A percentile compares a stretch with the other conserved stretches of the same genome.
Evolutionary conservation across 2,888 invertebrate species (phyloP).

Genomic region (Loripinus fragilis): DNA sequence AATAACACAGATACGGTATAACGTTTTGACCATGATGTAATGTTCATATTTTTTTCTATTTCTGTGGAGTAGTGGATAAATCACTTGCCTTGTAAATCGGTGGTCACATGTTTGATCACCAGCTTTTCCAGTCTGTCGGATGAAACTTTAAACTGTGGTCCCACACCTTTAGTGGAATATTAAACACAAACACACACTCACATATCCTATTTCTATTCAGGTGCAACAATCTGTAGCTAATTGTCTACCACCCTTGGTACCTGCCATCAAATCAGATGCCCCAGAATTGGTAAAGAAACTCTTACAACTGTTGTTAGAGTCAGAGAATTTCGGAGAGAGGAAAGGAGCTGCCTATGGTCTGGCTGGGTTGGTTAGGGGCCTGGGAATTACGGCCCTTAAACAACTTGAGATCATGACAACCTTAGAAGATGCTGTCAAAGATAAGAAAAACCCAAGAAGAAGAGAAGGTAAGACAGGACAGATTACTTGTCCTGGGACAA

Average conservation of each 20-base stretch:
- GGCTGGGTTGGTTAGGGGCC: slow-evolving; percentile 97
- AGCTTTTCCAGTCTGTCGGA: too few relatives aligned
- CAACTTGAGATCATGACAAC: slow-evolving; percentile 98
- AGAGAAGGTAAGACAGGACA: slow-evolving; percentile 96
- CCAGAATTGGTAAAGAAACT: slow-evolving; percentile 94
- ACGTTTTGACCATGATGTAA: too few relatives aligned
- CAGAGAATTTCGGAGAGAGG: slow-evolving; percentile 82
- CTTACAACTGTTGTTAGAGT: slow-evolving; percentile 82
- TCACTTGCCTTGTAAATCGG: too few relatives aligned
- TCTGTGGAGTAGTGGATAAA: too few relatives aligned
- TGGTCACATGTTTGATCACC: too few relatives aligned
- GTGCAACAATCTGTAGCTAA: slow-evolving; percentile 99
- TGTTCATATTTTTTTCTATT: too few relatives aligned
- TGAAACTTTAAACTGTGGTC: too few relatives aligned
- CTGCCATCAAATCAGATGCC: slow-evolving; percentile 95
- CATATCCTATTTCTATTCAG: too few relatives aligned
- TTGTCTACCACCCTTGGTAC: slow-evolving; percentile 96
- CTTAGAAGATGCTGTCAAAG: slow-evolving; percentile 95
- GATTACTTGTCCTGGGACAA: too few relatives aligned
- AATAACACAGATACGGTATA: too few relatives aligned
- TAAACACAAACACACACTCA: too few relatives aligned
- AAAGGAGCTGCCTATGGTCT: slow-evolving; percentile 97
- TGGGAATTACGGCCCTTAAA: slow-evolving; percentile 97
- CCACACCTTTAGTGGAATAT: too few relatives aligned
- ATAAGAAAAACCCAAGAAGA: slow-evolving; percentile 97